Base-by-base conservation (phyloP, 2,113 vertebrate species). In the Epinephelus moara region DNA sequence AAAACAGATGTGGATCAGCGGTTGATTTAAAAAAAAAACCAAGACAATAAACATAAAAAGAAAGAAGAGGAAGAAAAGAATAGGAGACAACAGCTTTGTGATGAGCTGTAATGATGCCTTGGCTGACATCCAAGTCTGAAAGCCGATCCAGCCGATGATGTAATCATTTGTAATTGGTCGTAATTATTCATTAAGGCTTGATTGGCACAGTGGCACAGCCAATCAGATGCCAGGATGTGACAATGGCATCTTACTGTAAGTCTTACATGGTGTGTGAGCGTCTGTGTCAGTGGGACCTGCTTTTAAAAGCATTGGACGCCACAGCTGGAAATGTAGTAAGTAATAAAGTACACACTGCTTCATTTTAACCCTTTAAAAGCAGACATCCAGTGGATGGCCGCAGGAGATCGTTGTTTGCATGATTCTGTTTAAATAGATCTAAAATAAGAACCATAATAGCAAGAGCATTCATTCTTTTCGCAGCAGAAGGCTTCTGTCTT, bases 111-210 rank as follows among this genome's bases (percentile, higher is more conserved):
- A 78, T 69, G 63, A 86, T 30, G 42, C 40, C 25, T 30, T 62
- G 82, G 82, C 83, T 47, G 15, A 6, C 1, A 3, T 79, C 75
- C 76, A 78, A 42, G 70, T 63, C 80, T 70, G 70, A 53, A 52
- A 75, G 42, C 59, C 14, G 13, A 81, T 81, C 80, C 30, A 75
- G 42, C 30, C 21, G 4, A 89, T 94, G 92, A 94, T 93, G 92
- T 92, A 59, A 93, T 93, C 73, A 13, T 87, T 76, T 91, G 47
- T 88, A 87, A 92, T 88, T 90, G 89, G 88, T 62, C 63, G 68
- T 37, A 69, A 64, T 89, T 78, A 71, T 84, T 78, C 52, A 81
- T 85, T 85, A 82, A 15, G 14, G 53, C 64, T 75, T 85, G 80
- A 89, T 75, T 89, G 89, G 71, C 75, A 40, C 1, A 3, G 27